phyloP scores from a whole-genome alignment of 2,113 vertebrate species.

The Toxostoma redivivum region DNA sequence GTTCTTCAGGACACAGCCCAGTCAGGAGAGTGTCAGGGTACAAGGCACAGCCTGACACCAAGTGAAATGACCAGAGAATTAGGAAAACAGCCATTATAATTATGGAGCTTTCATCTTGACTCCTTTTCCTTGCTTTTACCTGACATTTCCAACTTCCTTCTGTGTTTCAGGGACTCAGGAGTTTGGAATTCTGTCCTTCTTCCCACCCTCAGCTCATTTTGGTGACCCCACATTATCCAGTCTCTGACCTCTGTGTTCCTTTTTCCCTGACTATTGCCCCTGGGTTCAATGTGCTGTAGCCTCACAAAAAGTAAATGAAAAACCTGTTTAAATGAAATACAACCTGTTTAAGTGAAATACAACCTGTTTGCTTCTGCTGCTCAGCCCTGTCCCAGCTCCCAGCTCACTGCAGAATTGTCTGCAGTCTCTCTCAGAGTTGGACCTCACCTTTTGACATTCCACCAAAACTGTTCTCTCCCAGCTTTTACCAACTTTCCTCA shows the following conservation, averaged over 20 bases:
- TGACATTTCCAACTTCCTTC: neutral
- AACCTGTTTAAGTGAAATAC: neutral
- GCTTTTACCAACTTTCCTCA: neutral
- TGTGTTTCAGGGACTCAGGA: neutral
- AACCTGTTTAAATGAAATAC: neutral
- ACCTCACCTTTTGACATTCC: neutral
- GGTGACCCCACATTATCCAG: neutral
- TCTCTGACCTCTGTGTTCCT: neutral
- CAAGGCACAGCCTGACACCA: neutral
- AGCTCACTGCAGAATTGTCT: neutral
- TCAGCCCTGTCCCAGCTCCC: neutral
- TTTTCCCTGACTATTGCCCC: neutral
- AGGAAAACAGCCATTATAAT: neutral
- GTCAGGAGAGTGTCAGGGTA: neutral
- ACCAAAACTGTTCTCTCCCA: neutral
- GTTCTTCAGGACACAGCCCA: neutral
- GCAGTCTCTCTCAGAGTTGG: neutral
- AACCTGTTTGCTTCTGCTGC: neutral
- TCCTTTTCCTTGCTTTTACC: neutral
- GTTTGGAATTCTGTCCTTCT: neutral
- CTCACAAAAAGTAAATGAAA: neutral
- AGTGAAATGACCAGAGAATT: neutral
- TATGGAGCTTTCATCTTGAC: neutral
- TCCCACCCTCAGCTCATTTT: neutral
- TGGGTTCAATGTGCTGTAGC: neutral